A percentile compares a stretch with the other conserved stretches of the same genome.
These are phyloP conservation scores for Andricus quercusramuli DNA, from an alignment of 2,888 invertebrate genomes.

Conservation along the genomic window DNA sequence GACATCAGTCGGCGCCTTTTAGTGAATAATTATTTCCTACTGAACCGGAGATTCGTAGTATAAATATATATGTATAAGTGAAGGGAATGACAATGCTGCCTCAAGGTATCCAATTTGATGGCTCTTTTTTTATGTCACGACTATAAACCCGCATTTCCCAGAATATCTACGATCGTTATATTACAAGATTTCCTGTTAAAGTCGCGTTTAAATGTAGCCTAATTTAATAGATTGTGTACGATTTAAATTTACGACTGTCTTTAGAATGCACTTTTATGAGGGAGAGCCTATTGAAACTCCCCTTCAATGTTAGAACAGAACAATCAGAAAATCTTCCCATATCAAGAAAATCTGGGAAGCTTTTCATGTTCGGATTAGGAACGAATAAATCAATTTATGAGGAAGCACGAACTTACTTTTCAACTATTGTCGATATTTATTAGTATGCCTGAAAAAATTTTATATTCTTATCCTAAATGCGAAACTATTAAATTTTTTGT, in stretches of 20 bases:
- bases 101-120: not conserved
- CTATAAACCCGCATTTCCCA: slow-evolving; percentile 32
- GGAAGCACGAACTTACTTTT: not conserved
- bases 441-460: not conserved
- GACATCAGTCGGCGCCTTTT: not conserved
- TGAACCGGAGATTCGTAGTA: not conserved
- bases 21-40: slow-evolving; percentile 10
- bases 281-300: not conserved
- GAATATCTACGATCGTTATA: slow-evolving; percentile 14
- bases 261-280: slow-evolving; percentile 23
- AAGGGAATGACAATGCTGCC: slow-evolving; percentile 23
- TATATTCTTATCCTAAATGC: not conserved
- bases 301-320: not conserved
- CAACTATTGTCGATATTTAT: not conserved
- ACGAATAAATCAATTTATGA: not conserved
- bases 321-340: not conserved
- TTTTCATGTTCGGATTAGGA: not conserved
- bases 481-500: too few relatives aligned
- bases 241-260: slow-evolving; percentile 31
- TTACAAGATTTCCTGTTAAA: slow-evolving; percentile 1
- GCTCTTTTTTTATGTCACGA: slow-evolving; percentile 5
- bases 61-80: slow-evolving; percentile 14
- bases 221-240: slow-evolving; percentile 27
- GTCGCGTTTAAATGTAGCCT: slow-evolving; percentile 15
- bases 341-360: not conserved